These are phyloP conservation scores for Calameuta filiformis DNA, from an alignment of 2,888 invertebrate genomes.

Conservation along the genomic window DNA sequence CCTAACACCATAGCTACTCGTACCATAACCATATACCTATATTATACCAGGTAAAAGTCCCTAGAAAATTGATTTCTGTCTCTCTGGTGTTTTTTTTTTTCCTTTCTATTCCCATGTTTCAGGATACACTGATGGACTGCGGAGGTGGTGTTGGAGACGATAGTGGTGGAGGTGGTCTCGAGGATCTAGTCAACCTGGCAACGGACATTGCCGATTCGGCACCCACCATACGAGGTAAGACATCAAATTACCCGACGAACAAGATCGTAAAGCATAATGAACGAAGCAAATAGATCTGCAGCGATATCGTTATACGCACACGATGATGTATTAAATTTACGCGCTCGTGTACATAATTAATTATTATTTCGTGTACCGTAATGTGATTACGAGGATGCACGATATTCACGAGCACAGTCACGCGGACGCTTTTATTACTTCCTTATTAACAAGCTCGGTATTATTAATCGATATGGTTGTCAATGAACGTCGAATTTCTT, in stretches of 20 bases:
- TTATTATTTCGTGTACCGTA: not conserved
- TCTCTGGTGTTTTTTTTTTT: conserved; percentile 1
- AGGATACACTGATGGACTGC: conserved; percentile 61
- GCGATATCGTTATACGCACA: not conserved
- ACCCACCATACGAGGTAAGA: conserved; percentile 54
- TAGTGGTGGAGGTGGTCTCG: conserved; percentile 44
- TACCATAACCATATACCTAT: not conserved
- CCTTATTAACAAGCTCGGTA: conserved; percentile 7
- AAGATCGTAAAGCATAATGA: not conserved
- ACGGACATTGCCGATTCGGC: conserved; percentile 46
- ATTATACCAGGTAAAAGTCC: not conserved
- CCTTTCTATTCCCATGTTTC: conserved; percentile 10
- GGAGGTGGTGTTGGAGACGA: conserved; percentile 19
- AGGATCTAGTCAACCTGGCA: conserved; percentile 47
- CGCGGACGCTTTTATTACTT: conserved; percentile 10
- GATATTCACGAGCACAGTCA: not conserved
- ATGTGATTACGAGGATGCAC: not conserved
- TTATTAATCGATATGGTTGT: conserved; percentile 1
- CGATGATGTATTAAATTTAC: not conserved
- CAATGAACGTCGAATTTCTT: not conserved
- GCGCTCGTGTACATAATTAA: conserved; percentile 8
- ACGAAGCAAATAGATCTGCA: not conserved
- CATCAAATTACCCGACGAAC: not conserved
- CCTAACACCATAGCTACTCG: not conserved
- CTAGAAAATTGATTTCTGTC: not conserved